Conservation (phyloP, 1,140 invertebrate species). For the Brachionus rubens region DNA sequence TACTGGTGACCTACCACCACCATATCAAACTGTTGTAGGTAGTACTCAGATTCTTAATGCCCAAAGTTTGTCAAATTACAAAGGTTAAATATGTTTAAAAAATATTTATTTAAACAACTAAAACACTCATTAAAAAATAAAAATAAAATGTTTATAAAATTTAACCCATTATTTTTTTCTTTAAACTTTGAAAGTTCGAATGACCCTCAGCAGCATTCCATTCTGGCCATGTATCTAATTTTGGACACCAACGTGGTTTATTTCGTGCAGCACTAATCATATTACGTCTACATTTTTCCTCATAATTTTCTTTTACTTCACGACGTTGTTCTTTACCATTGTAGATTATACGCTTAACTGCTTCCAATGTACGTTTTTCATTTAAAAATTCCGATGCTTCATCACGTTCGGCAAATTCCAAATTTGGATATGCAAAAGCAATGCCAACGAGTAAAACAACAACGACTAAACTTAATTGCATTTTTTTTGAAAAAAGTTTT, state of each 20-base stretch:
- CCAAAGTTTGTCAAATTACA: neutral
- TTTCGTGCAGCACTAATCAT: neutral
- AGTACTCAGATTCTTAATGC: neutral
- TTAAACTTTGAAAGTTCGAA: conserved; percentile 7
- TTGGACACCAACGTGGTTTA: conserved; percentile 33
- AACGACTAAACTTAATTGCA: conserved; percentile 15
- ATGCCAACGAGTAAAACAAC: neutral
- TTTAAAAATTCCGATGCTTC: conserved; percentile 38
- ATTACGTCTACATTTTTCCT: conserved; percentile 38
- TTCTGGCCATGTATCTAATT: conserved; percentile 11
- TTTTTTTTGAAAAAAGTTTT: neutral
- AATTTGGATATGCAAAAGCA: neutral
- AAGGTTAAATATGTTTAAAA: conserved; percentile 11
- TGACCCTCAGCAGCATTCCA: conserved; percentile 24
- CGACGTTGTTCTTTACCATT: conserved; percentile 33
- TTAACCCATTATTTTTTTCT: conserved; percentile 29
- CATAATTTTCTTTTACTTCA: conserved; percentile 18
- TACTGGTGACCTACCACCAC: neutral
- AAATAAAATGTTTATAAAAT: neutral
- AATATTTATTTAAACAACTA: conserved; percentile 7
- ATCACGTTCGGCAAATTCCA: neutral
- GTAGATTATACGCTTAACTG: conserved; percentile 28
- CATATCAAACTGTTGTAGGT: conserved; percentile 12
- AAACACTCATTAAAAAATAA: neutral
- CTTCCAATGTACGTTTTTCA: conserved; percentile 11